Conservation (phyloP, 2,888 invertebrate species). For the Drosophila meridionalis region DNA sequence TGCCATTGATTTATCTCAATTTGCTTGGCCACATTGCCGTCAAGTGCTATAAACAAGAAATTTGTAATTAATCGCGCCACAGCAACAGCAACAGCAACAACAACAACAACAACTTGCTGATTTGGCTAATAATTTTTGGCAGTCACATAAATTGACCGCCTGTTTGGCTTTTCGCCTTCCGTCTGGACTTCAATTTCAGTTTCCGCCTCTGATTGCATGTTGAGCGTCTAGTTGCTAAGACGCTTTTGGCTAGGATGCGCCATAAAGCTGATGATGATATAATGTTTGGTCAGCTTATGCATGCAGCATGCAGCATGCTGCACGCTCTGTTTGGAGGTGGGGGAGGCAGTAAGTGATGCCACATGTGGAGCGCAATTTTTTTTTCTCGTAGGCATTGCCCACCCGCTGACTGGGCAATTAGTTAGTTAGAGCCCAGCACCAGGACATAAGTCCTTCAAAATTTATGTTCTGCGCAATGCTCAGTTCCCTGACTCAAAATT, state of each 20-base stretch:
- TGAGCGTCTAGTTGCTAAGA: conserved; percentile 50
- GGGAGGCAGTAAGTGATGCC: conserved; percentile 18
- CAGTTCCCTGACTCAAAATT: conserved; percentile 37
- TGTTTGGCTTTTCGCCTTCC: conserved; percentile 3
- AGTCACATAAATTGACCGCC: conserved; percentile 34
- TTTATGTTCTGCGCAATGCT: conserved; percentile 21
- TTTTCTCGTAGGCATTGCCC: conserved; percentile 8
- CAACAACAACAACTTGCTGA: conserved; percentile 6
- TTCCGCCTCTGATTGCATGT: conserved; percentile 47
- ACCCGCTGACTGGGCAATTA: conserved; percentile 52
- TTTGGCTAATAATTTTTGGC: conserved; percentile 39
- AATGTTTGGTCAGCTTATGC: background rate
- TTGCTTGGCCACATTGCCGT: conserved; percentile 33
- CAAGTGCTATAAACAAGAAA: conserved; percentile 62
- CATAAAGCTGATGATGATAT: conserved; percentile 39
- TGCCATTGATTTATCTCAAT: conserved; percentile 75
- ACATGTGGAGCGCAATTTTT: conserved; percentile 32
- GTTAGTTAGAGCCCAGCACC: conserved; percentile 19
- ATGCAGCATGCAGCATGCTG: conserved; percentile 1
- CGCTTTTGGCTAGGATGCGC: conserved; percentile 9
- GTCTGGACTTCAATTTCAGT: conserved; percentile 1
- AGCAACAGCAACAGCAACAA: background rate
- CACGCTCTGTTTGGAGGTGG: background rate
- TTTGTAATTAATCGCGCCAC: conserved; percentile 59
- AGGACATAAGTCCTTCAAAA: conserved; percentile 50